Base-by-base conservation (phyloP, 2,113 vertebrate genomes). In the Campylomormyrus numenius region DNA sequence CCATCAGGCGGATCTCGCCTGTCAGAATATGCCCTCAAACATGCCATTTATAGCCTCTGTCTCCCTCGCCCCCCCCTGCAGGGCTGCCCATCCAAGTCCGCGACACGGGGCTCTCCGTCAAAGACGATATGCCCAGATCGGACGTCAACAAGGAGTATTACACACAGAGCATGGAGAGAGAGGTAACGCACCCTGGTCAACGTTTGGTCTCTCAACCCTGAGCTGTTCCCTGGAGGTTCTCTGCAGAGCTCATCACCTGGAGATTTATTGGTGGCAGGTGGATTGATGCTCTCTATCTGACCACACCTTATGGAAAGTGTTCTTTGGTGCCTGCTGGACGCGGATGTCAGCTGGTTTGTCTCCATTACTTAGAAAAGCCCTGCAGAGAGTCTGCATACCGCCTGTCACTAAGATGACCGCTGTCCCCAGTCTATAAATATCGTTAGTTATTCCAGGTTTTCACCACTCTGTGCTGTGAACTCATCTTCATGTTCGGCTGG, bases 131-230 rank as follows among this genome's bases (percentile, higher is more conserved):
- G 96, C 98, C 98, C 0, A 97, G 97, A 90, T 99, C 98, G 1
- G 98, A 99, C 0, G 98, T 99, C 91, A 99, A 99, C 93, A 99
- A 99, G 93, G 98, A 99, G 7, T 99, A 98, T 91, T 99, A 99
- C 93, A 99, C 98, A 19, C 98, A 99, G 94, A 99, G 99, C 92
- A 98, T 99, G 98, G 98, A 99, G 90, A 95, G 98, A 95, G 98
- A 99, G 96, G 98, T 98, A 62, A 39, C 3, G 42, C 15, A 46
- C 46, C n/a, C 45, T 45, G 86, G 31, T 39, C 39, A 42, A 24
- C 31, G 7, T 42, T 39, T 17, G 46, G n/a, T 48, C n/a, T 48
- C 11, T 46, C 10, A 3, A 8, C 8, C 42, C 19, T 6, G 17
- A 15, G 2, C 13, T 19, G n/a, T 3, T 39, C 80, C 49, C 52